Evolutionary conservation across 2,888 invertebrate genomes (phyloP).

Genomic region (Exocentrus adspersus): DNA sequence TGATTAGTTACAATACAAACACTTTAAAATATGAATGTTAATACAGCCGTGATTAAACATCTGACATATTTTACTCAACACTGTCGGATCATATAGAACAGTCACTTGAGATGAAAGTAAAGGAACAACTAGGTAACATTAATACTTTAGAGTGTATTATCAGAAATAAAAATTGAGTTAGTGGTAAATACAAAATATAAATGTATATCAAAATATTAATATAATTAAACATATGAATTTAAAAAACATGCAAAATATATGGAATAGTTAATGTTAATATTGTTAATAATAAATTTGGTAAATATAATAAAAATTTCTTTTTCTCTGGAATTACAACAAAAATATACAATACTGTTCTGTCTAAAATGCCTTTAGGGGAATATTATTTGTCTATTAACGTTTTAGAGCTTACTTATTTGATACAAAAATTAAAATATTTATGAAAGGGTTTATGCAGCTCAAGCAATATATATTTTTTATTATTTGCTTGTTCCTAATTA

Average conservation of each 20-base stretch:
- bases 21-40: conserved; percentile 3
- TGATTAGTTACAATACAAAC: neutral
- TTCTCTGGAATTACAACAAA: no score
- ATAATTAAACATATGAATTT: neutral
- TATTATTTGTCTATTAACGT: no score
- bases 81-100: neutral
- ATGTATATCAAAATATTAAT: conserved; percentile 15
- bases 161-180: conserved; percentile 3
- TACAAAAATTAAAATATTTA: no score
- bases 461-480: no score
- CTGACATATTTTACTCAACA: conserved; percentile 4
- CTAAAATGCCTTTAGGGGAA: no score
- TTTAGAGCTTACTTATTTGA: no score
- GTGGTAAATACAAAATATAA: conserved; percentile 3
- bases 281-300: neutral
- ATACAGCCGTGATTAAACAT: neutral
- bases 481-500: no score
- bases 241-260: conserved; percentile 1
- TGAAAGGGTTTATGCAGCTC: no score
- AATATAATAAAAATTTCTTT: neutral
- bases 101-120: neutral
- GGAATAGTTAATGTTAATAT: conserved; percentile 15
- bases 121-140: neutral
- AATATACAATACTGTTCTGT: no score
- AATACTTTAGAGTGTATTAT: neutral